Percentiles rank a stretch among this genome's conserved stretches.
Conservation (phyloP, 2,113 vertebrate species). For the Ictalurus punctatus region DNA sequence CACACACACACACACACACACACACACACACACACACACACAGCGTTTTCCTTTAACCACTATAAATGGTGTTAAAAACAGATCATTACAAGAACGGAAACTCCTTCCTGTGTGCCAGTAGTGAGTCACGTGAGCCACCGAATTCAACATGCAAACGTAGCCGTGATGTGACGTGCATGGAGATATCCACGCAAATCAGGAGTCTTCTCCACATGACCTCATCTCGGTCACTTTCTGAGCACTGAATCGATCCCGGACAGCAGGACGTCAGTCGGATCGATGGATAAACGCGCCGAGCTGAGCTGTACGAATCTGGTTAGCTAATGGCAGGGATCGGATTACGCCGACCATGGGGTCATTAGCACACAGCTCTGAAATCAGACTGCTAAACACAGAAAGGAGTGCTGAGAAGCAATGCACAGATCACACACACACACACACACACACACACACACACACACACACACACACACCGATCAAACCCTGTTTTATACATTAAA, state of each 20-base stretch:
- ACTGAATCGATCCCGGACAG: conserved; percentile 34
- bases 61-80: neutral
- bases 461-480: neutral
- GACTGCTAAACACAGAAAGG: conserved; percentile 20
- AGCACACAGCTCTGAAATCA: conserved; percentile 12
- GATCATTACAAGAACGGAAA: neutral
- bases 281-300: conserved; percentile 33
- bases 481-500: neutral
- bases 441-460: neutral
- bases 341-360: conserved; percentile 15
- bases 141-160: conserved; percentile 29
- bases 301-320: conserved; percentile 1
- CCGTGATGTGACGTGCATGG: neutral
- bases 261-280: conserved; percentile 37
- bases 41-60: neutral
- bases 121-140: neutral
- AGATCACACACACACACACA: neutral
- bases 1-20: too few relatives aligned
- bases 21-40: neutral
- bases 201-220: neutral
- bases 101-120: neutral
- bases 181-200: conserved; percentile 48
- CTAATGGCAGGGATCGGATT: conserved; percentile 50
- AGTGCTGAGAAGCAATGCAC: neutral
- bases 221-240: conserved; percentile 3